Evolutionary conservation across 2,113 vertebrate species (phyloP).

Genomic region (Equus przewalskii): DNA sequence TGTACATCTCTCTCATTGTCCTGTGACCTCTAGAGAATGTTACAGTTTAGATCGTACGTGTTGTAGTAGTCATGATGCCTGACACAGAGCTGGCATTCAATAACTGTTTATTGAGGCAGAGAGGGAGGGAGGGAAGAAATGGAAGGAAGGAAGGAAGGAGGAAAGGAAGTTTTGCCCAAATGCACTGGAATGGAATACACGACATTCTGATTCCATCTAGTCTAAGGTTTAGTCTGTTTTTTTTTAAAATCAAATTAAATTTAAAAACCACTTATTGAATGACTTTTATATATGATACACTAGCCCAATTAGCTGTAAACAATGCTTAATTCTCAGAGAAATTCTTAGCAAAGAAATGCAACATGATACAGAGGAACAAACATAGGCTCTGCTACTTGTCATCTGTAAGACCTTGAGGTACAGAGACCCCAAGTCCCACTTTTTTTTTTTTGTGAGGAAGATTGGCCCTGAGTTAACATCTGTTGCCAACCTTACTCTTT

Average conservation of each 20-base stretch:
- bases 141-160: neutral
- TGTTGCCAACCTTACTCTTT: too few relatives aligned
- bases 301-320: neutral
- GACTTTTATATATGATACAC: neutral
- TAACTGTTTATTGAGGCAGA: neutral
- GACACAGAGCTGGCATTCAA: neutral
- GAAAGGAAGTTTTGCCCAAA: neutral
- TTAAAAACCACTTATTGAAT: neutral
- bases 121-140: neutral
- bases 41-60: neutral
- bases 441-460: too few relatives aligned
- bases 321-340: neutral
- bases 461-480: too few relatives aligned
- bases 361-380: neutral
- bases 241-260: slow-evolving; percentile 28
- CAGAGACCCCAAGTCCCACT: neutral
- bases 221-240: neutral
- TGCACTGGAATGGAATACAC: neutral
- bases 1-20: neutral
- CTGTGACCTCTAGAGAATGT: neutral
- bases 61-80: neutral
- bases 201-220: neutral
- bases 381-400: neutral
- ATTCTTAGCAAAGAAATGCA: slow-evolving; percentile 17
- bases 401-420: neutral